Conservation (phyloP, 1,140 invertebrate genomes). For the Drosophila varians region DNA sequence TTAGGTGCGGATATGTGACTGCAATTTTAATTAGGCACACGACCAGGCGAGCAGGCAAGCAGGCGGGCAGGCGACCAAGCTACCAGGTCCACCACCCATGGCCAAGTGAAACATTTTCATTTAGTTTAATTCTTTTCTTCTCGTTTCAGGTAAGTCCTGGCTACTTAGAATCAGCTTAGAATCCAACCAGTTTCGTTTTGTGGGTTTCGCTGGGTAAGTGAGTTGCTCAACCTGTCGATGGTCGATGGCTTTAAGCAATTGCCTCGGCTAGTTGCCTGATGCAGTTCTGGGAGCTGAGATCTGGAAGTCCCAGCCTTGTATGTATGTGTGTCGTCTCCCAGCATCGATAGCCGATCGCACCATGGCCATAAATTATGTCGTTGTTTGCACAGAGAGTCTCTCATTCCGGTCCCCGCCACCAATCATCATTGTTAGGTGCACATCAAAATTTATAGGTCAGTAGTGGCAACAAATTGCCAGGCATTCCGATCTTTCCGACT, state of each 20-base stretch:
- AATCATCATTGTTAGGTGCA: conserved; percentile 65
- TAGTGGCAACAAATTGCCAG: conserved; percentile 82
- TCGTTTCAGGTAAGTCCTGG: conserved; percentile 61
- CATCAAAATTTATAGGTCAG: conserved; percentile 83
- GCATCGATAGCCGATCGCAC: conserved; percentile 44
- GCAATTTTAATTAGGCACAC: conserved; percentile 62
- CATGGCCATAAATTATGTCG: conserved; percentile 75
- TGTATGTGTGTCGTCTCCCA: conserved; percentile 55
- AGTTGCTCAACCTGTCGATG: conserved; percentile 76
- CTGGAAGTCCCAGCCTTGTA: conserved; percentile 8
- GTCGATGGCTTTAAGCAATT: conserved; percentile 34
- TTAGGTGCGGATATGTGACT: conserved; percentile 62
- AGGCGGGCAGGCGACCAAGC: no score
- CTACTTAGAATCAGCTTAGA: conserved; percentile 26
- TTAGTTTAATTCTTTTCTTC: conserved; percentile 48
- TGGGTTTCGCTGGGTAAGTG: conserved; percentile 20
- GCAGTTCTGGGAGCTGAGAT: neutral
- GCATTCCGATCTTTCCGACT: conserved; percentile 33
- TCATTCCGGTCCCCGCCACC: conserved; percentile 35
- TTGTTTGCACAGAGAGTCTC: conserved; percentile 32
- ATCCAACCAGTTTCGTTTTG: conserved; percentile 54
- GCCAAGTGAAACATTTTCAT: conserved; percentile 58
- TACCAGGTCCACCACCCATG: conserved; percentile 31
- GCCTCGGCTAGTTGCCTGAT: conserved; percentile 16
- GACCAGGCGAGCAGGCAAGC: no score